phyloP scores from a whole-genome alignment of 2,888 invertebrate genomes.

The Trissoscelio sp. region DNA sequence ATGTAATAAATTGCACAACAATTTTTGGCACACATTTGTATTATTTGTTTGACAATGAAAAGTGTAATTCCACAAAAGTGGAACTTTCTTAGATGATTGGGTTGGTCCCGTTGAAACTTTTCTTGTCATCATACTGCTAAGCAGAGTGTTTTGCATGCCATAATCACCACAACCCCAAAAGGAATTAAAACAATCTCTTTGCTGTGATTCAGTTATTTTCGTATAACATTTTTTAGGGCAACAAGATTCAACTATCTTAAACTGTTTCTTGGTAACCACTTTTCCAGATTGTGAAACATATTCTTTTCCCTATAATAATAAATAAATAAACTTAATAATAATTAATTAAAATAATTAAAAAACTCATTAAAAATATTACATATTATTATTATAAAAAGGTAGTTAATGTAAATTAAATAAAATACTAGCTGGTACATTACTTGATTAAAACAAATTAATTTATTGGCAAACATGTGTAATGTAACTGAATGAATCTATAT shows the following conservation, averaged over 20 bases:
- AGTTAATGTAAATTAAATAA: too few species aligned
- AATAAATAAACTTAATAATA: too few species aligned
- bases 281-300: slow-evolving; percentile 38
- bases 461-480: too few species aligned
- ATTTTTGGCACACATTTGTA: slow-evolving; percentile 3
- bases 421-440: too few species aligned
- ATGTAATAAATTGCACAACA: slow-evolving; percentile 4
- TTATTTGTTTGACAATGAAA: slow-evolving; percentile 2
- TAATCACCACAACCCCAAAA: slow-evolving; percentile 37
- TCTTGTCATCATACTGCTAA: slow-evolving; percentile 23
- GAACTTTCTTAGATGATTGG: not conserved
- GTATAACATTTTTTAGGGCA: slow-evolving; percentile 20
- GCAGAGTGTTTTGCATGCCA: slow-evolving; percentile 21
- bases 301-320: too few species aligned
- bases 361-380: too few species aligned
- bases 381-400: too few species aligned
- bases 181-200: slow-evolving; percentile 7
- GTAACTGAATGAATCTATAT: too few species aligned
- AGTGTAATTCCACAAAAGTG: slow-evolving; percentile 5
- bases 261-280: not conserved
- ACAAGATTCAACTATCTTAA: slow-evolving; percentile 15
- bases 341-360: too few species aligned
- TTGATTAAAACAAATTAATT: too few species aligned
- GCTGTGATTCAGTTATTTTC: not conserved
- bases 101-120: not conserved